Percentiles rank a stretch among this genome's conserved stretches.
These are phyloP conservation scores for Chelon auratus DNA, from an alignment of 2,797 vertebrate genomes.

Conservation along the genomic window DNA sequence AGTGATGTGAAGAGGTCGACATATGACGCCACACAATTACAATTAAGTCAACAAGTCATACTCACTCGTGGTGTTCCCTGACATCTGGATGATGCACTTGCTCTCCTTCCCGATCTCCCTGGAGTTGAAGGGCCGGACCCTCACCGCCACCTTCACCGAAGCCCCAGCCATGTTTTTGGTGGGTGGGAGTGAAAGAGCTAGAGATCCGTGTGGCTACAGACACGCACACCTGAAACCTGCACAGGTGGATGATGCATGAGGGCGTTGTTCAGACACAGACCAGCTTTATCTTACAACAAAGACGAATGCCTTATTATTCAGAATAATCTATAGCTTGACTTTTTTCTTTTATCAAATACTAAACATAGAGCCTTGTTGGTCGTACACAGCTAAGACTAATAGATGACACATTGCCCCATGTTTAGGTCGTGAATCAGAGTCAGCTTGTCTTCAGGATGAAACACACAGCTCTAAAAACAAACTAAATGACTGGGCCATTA, in stretches of 20 bases:
- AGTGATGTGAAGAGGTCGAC: not conserved
- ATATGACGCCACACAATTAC: not conserved
- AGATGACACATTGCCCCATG: constrained; percentile 28
- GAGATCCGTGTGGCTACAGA: constrained; percentile 59
- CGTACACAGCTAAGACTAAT: not conserved
- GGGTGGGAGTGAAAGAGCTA: constrained; percentile 48
- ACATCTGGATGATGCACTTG: constrained; percentile 99
- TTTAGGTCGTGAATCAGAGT: constrained; percentile 15
- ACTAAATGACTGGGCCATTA: constrained; percentile 37
- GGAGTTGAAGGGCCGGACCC: constrained; percentile 97
- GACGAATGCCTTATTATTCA: not conserved
- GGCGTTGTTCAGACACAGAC: not conserved
- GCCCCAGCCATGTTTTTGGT: constrained; percentile 89
- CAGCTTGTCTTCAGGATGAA: constrained; percentile 12
- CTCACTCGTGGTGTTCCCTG: constrained; percentile 98
- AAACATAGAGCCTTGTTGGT: not conserved
- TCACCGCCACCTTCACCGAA: constrained; percentile 97
- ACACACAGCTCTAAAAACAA: constrained; percentile 17
- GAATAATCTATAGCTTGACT: not conserved
- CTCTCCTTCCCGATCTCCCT: constrained; percentile 95
- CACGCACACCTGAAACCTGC: constrained; percentile 73
- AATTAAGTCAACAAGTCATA: constrained; percentile 35
- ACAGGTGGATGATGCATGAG: constrained; percentile 30
- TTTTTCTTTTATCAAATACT: not conserved
- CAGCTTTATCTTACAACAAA: not conserved